Base-by-base conservation (phyloP, 2,888 invertebrate species). In the Melangyna quadrimaculata region DNA sequence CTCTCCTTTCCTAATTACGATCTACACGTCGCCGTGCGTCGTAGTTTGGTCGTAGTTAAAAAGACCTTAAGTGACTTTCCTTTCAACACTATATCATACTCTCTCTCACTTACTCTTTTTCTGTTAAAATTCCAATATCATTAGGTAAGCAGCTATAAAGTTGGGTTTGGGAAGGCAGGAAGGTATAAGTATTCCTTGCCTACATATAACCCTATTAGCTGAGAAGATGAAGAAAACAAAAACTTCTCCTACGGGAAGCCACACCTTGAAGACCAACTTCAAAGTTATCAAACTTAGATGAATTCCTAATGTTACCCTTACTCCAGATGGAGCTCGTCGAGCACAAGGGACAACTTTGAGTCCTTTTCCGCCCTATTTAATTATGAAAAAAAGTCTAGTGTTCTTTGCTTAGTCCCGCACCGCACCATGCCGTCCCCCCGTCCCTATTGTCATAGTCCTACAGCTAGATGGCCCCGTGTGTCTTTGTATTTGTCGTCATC, bases 231-330 rank as follows among this genome's bases (percentile, higher is more conserved):
- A 40, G 24, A 22, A 63, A 37, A 67, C 40, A 35, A 53, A 43
- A 67, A 69, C 51, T 67, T 61, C 43, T 67, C 35, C 35, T 67
- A 71, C 32, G 79, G 51, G 35, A 67, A 43, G 35, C 53, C 74
- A 74, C 74, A 59, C 79, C 74, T 80, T 48, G 29, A 53, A 61
- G 43, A 69, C 61, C 51, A 79, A 69, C 73, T 79, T 79, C 40
- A 73, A 83, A 83, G 83, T 83, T 83, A 70, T 70, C 57, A 78
- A 83, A 83, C 73, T 74, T 57, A 51, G 70, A 74, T 83, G 78
- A 83, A 78, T 78, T 78, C 35, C 63, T 67, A 82, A 82, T 78
- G 78, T 65, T 22, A 37, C 35, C 27, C 29, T 32, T 27, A 29
- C 29, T n/a, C 7, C 32, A 17, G 24, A 67, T 32, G 32, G 9